Conservation (phyloP, 2,888 invertebrate genomes). For the Melieria picta region DNA sequence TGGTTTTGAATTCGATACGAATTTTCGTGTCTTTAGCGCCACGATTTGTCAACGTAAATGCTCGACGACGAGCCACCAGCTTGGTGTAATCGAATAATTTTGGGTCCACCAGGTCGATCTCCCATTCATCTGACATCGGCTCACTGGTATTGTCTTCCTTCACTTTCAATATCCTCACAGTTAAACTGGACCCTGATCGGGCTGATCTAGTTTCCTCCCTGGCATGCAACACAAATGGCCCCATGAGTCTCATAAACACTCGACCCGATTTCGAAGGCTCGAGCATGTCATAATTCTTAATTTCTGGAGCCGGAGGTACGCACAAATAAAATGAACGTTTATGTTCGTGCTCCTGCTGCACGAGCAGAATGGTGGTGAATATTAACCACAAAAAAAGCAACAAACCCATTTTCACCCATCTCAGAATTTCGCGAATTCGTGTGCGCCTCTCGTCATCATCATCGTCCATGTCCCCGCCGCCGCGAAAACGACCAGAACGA, state of each 20-base stretch:
- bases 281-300: not conserved
- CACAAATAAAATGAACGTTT: slow-evolving; percentile 2
- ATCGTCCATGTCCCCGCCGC: no score
- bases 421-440: slow-evolving; percentile 5
- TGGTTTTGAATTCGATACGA: slow-evolving; percentile 33
- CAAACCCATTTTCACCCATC: slow-evolving; percentile 8
- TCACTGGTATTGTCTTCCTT: not conserved
- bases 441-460: no score
- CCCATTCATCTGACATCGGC: not conserved
- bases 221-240: slow-evolving; percentile 32
- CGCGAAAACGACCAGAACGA: no score
- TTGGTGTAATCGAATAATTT: not conserved
- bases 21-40: slow-evolving; percentile 19
- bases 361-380: slow-evolving; percentile 38
- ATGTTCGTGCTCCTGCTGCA: slow-evolving; percentile 31
- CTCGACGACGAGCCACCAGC: slow-evolving; percentile 2
- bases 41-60: not conserved
- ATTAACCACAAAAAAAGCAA: slow-evolving; percentile 35
- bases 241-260: slow-evolving; percentile 30
- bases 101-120: slow-evolving; percentile 11
- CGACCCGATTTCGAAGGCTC: not conserved
- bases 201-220: not conserved
- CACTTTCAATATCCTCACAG: not conserved
- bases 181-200: no score
- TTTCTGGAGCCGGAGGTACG: slow-evolving; percentile 19